These are phyloP conservation scores for Acrocephalus scirpaceus DNA, from an alignment of 2,797 vertebrate species.

Conservation along the genomic window DNA sequence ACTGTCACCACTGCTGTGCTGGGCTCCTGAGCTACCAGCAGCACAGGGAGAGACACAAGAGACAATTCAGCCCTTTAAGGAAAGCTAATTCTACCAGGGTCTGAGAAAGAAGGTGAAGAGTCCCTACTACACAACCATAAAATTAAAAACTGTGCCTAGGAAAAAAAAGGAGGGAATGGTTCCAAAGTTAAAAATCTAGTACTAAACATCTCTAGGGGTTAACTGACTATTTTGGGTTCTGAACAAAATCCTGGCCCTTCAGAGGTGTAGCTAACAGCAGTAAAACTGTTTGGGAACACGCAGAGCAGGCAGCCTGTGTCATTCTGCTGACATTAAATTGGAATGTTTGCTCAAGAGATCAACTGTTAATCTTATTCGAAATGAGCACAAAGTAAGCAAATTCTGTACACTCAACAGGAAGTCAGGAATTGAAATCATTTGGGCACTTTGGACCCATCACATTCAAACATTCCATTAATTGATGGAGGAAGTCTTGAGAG, in stretches of 20 bases:
- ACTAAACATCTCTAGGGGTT: background rate
- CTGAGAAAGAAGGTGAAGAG: background rate
- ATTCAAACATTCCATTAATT: background rate
- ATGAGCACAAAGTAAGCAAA: constrained; percentile 29
- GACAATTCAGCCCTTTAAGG: background rate
- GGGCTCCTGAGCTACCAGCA: background rate
- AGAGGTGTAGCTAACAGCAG: background rate
- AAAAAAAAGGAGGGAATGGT: background rate
- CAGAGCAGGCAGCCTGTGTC: background rate
- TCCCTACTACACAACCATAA: background rate
- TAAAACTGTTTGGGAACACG: background rate
- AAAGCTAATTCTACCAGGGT: background rate
- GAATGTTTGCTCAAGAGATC: constrained; percentile 33
- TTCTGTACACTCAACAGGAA: constrained; percentile 1
- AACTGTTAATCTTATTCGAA: constrained; percentile 14
- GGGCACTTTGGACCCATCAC: background rate
- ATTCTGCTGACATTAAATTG: background rate
- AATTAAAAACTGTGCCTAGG: background rate
- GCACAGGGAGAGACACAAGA: background rate
- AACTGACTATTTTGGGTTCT: background rate
- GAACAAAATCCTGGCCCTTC: background rate
- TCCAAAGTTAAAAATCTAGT: background rate
- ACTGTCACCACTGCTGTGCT: rapidly evolving
- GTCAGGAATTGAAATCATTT: background rate
- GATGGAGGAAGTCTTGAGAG: background rate